A percentile compares a stretch with the other conserved stretches of the same genome.
These are phyloP conservation scores for Litoditis marina DNA, from an alignment of 2,888 invertebrate genomes.

Conservation along the genomic window DNA sequence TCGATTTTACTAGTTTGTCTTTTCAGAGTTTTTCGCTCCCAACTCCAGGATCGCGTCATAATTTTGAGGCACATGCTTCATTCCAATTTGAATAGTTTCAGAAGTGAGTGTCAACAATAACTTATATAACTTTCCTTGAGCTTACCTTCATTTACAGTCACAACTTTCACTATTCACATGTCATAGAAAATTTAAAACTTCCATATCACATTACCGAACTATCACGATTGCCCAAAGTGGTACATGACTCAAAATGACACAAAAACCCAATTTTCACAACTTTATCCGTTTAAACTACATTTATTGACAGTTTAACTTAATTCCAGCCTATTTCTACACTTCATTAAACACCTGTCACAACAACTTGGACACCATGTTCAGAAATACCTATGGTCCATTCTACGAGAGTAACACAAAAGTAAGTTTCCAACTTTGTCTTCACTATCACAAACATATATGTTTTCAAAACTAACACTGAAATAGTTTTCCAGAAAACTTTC, in stretches of 20 bases:
- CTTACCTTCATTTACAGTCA: too few species aligned
- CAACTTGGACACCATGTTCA: constrained; percentile 38
- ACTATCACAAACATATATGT: background rate
- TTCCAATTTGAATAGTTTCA: constrained; percentile 11
- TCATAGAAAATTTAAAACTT: too few species aligned
- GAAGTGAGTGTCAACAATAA: constrained; percentile 10
- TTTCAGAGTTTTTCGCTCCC: constrained; percentile 8
- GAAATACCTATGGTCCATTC: constrained; percentile 44
- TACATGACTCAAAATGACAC: too few species aligned
- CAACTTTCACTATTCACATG: too few species aligned
- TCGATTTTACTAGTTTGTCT: too few species aligned
- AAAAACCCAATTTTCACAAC: too few species aligned
- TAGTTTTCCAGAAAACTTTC: too few species aligned
- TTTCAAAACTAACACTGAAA: too few species aligned
- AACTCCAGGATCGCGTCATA: constrained; percentile 12
- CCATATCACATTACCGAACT: too few species aligned
- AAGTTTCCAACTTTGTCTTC: background rate
- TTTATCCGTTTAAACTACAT: too few species aligned
- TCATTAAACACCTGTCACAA: constrained; percentile 14
- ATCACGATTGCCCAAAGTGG: too few species aligned
- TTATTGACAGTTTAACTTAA: background rate
- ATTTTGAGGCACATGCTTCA: constrained; percentile 14
- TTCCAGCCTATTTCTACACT: constrained; percentile 15
- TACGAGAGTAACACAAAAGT: constrained; percentile 40
- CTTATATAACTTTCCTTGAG: too few species aligned